Evolutionary conservation across 2,113 vertebrate genomes (phyloP).

Genomic region (Anoura caudifer): DNA sequence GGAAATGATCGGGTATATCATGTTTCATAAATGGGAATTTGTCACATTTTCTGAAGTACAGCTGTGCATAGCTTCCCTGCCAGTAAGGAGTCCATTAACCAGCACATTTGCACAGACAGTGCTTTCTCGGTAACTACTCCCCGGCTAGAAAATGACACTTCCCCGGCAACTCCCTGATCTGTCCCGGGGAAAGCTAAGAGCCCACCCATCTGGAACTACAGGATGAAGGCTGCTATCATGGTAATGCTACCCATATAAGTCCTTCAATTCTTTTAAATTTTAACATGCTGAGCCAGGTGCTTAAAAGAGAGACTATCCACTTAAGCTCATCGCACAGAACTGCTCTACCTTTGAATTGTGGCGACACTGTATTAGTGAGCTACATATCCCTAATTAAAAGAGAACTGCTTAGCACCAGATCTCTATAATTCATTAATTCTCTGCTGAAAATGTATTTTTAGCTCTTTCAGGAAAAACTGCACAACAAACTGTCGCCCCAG

Average conservation of each 20-base stretch:
- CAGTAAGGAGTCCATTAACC: neutral
- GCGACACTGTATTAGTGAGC: conserved; percentile 35
- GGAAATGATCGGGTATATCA: neutral
- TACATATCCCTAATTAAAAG: conserved; percentile 49
- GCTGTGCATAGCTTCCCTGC: neutral
- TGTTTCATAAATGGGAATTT: neutral
- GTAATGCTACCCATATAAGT: neutral
- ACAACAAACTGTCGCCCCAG: neutral
- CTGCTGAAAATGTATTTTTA: conserved; percentile 58
- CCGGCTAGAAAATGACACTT: neutral
- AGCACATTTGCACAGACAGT: neutral
- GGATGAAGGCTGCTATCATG: neutral
- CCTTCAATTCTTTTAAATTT: neutral
- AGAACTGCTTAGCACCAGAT: conserved; percentile 21
- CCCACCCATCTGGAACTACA: neutral
- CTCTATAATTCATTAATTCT: conserved; percentile 58
- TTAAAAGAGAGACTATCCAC: neutral
- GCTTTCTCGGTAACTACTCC: neutral
- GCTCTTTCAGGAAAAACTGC: conserved; percentile 17
- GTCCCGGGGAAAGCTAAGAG: neutral
- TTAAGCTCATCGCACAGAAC: neutral
- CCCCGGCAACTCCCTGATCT: neutral
- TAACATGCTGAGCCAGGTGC: neutral
- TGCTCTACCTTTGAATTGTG: neutral
- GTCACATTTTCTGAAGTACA: neutral